phyloP scores from a whole-genome alignment of 2,888 invertebrate genomes.

The Nomada ferruginata region DNA sequence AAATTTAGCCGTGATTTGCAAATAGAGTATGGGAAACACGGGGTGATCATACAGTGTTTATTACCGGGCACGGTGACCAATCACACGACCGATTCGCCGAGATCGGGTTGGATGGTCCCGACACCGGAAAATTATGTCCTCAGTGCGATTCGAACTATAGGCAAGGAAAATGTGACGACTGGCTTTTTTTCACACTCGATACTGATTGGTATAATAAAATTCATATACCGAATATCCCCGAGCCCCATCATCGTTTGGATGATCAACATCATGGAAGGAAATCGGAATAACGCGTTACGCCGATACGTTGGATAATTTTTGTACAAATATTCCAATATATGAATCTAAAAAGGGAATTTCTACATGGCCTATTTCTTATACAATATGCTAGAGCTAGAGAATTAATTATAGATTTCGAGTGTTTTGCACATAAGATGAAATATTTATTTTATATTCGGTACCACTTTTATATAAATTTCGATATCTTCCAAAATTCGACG shows the following conservation, averaged over 20 bases:
- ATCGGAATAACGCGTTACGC: conserved; percentile 71
- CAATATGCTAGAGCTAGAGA: too few relatives aligned
- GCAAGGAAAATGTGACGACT: conserved; percentile 88
- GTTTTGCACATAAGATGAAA: too few relatives aligned
- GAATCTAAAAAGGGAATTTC: neutral
- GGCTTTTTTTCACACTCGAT: conserved; percentile 90
- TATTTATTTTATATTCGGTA: too few relatives aligned
- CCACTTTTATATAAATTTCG: too few relatives aligned
- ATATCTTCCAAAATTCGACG: too few relatives aligned
- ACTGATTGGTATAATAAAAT: conserved; percentile 85
- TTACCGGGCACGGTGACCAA: conserved; percentile 94
- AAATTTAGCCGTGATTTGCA: conserved; percentile 91
- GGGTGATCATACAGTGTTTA: conserved; percentile 91
- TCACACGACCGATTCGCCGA: conserved; percentile 90
- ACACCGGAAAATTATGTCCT: conserved; percentile 89
- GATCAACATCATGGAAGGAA: conserved; percentile 73
- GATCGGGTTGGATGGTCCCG: conserved; percentile 89
- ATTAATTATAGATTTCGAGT: too few relatives aligned
- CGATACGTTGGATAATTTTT: conserved; percentile 71
- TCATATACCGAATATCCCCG: conserved; percentile 70
- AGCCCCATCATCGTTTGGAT: conserved; percentile 67
- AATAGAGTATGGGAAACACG: conserved; percentile 89
- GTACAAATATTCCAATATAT: conserved; percentile 32
- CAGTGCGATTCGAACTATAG: conserved; percentile 89
- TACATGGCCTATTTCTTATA: neutral